These are phyloP conservation scores for Xestoiulus laeticollis DNA, from an alignment of 2,888 invertebrate species.

Conservation along the genomic window DNA sequence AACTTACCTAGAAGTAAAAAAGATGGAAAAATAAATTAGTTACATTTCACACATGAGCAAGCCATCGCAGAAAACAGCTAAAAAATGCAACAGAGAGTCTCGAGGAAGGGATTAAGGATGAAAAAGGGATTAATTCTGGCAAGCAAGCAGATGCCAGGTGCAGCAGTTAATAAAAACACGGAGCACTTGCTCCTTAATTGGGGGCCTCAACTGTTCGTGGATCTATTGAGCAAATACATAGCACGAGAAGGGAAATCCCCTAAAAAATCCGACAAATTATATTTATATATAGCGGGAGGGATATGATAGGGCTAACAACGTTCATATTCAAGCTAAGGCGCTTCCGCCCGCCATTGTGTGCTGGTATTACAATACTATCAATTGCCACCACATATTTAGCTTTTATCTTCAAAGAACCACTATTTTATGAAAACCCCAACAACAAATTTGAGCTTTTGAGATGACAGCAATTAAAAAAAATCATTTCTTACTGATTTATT, in stretches of 20 bases:
- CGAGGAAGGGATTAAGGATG: slow-evolving; percentile 29
- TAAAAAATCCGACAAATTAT: slow-evolving; percentile 11
- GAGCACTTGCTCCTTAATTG: slow-evolving; percentile 22
- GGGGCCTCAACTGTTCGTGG: neutral
- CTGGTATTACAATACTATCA: no score
- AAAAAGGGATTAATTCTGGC: slow-evolving; percentile 29
- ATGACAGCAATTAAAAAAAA: no score
- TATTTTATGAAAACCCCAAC: no score
- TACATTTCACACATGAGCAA: slow-evolving; percentile 29
- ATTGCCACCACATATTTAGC: no score
- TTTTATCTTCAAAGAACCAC: no score
- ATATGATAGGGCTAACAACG: neutral
- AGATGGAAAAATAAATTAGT: slow-evolving; percentile 21
- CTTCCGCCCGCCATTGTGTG: neutral
- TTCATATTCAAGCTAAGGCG: neutral
- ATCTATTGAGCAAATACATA: neutral
- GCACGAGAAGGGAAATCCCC: neutral
- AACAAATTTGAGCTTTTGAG: no score
- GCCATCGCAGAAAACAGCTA: neutral
- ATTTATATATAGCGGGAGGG: neutral
- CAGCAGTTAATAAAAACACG: slow-evolving; percentile 1
- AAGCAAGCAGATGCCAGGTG: slow-evolving; percentile 35
- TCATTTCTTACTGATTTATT: no score
- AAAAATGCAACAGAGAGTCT: neutral
- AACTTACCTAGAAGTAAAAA: slow-evolving; percentile 31